Evolutionary conservation across 2,797 vertebrate species (phyloP), one percentile per base, ranked within the genome.

Genomic region (Poecilia gillii): DNA sequence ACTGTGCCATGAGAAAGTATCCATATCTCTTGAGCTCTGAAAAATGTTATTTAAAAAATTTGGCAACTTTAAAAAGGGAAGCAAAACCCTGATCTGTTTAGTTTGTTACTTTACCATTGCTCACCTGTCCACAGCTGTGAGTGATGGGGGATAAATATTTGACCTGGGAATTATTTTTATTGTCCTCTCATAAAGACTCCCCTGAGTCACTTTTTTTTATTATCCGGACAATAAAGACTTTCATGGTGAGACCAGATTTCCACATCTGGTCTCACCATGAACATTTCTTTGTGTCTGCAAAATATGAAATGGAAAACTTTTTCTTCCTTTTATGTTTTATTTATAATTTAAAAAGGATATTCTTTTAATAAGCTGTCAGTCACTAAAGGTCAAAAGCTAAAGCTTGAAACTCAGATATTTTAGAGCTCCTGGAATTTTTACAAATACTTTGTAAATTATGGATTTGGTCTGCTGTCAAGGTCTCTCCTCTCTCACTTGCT

Each of bases 121-220:
- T 28, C n/a, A 28, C n/a, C 28, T 14, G 11, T 14, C 57, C 14
- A 59, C n/a, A 59, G n/a, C 28, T 59, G 57, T 31, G 13, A 59
- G 12, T 59, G 57, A 5, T 36, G 16, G 2, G 31, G 20, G 2
- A 36, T 18, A 83, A 73, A 72, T 72, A 88, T 89, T 82, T 62
- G 51, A 85, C 80, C 84, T 81, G 71, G 87, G 72, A 88, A 85
- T 81, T 74, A 74, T 68, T 79, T 79, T 73, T 74, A 78, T 88
- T 41, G 2, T 89, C 79, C 75, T 91, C 75, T 77, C 41, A 64
- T 49, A 80, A 75, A 81, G 53, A 28, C 82, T 84, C 64, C 47
- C 78, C 31, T 84, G 75, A 64, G 33, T 64, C 4, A 64, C n/a
- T 53, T 14, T 64, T 64, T 55, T 64, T 64, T 64, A 64, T 68